phyloP scores from a whole-genome alignment of 2,888 invertebrate species.

The Cyclophora albipunctata region DNA sequence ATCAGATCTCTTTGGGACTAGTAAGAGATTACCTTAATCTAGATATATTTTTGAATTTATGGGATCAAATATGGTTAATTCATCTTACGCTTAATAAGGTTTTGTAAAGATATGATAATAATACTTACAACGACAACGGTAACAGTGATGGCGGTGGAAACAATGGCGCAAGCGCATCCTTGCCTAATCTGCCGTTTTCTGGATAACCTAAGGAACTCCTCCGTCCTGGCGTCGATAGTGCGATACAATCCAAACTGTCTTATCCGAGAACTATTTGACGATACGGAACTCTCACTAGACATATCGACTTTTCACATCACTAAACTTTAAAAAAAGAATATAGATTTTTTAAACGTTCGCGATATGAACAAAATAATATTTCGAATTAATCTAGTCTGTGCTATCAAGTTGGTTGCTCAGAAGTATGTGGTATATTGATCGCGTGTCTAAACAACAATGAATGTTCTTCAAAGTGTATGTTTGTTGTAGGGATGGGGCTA shows the following conservation, averaged over 20 bases:
- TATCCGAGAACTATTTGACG: conserved; percentile 39
- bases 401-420: conserved; percentile 28
- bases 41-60: too few relatives aligned
- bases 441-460: conserved; percentile 37
- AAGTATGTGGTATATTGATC: conserved; percentile 48
- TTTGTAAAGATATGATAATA: not conserved
- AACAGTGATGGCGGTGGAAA: conserved; percentile 62
- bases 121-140: conserved; percentile 63
- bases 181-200: conserved; percentile 56
- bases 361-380: not conserved
- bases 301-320: conserved; percentile 49
- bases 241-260: conserved; percentile 61
- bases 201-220: conserved; percentile 59
- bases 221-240: conserved; percentile 57
- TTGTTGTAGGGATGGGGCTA: conserved; percentile 31
- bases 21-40: too few relatives aligned
- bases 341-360: too few relatives aligned
- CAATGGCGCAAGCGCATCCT: conserved; percentile 63
- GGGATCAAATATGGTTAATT: too few relatives aligned
- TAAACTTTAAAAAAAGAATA: conserved; percentile 9
- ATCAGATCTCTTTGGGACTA: too few relatives aligned
- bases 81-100: too few relatives aligned
- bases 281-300: conserved; percentile 53
- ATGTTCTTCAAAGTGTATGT: conserved; percentile 50
- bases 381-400: not conserved